Conservation (phyloP, 2,888 invertebrate species). For the Melinopterus prodromus region DNA sequence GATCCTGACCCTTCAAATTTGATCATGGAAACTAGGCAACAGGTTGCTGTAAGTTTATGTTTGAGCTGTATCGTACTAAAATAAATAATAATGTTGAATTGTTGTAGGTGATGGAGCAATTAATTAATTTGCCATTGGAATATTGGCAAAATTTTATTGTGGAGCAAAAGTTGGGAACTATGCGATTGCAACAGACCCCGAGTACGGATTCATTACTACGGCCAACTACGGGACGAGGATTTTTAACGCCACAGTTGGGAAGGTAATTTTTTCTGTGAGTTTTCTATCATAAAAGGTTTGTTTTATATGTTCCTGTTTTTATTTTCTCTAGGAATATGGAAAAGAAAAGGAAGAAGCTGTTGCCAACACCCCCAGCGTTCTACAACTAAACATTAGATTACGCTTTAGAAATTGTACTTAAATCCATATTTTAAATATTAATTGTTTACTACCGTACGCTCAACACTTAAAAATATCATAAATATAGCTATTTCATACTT, state of each 20-base stretch:
- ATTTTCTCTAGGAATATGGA: constrained; percentile 6
- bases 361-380: constrained; percentile 18
- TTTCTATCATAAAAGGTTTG: not conserved
- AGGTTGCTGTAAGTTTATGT: constrained; percentile 68
- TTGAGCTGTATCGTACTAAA: no score
- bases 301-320: not conserved
- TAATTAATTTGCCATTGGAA: constrained; percentile 75
- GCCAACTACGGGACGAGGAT: constrained; percentile 39
- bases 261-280: constrained; percentile 17
- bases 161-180: constrained; percentile 52
- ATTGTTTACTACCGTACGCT: not conserved
- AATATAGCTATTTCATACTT: not conserved
- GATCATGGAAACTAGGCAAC: constrained; percentile 80
- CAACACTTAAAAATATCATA: not conserved
- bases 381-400: constrained; percentile 8
- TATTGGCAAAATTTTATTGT: constrained; percentile 80
- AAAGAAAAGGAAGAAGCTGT: constrained; percentile 26
- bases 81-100: constrained; percentile 8
- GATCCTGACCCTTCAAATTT: constrained; percentile 77
- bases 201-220: constrained; percentile 57
- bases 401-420: constrained; percentile 23
- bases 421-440: not conserved
- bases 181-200: constrained; percentile 56
- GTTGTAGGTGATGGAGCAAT: constrained; percentile 63
- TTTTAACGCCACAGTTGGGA: constrained; percentile 43